Evolutionary conservation across 2,888 invertebrate species (phyloP).

Genomic region (Drosophila ustulata): DNA sequence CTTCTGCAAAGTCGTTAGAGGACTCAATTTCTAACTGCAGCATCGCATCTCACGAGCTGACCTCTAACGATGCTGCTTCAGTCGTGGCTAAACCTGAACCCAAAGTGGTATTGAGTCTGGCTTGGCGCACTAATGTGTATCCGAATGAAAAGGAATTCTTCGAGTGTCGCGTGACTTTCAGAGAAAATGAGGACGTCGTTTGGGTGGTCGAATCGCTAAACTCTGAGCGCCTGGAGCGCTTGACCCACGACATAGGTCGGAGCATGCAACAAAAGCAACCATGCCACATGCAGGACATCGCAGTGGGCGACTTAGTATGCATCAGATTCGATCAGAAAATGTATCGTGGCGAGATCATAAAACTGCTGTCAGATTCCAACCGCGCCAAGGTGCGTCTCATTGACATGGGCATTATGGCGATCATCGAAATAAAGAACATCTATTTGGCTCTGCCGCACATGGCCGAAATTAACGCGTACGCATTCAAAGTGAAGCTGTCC

Average conservation of each 20-base stretch:
- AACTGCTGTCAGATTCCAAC: not conserved
- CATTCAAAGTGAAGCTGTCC: conserved; percentile 40
- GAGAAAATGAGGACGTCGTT: conserved; percentile 40
- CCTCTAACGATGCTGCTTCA: not conserved
- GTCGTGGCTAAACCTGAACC: not conserved
- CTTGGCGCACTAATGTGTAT: conserved; percentile 38
- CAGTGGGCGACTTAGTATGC: conserved; percentile 40
- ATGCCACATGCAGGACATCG: conserved; percentile 14
- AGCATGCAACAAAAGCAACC: conserved; percentile 6
- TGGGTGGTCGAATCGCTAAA: conserved; percentile 43
- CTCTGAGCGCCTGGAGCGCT: conserved; percentile 17
- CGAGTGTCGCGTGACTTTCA: conserved; percentile 40
- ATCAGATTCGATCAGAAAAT: conserved; percentile 3
- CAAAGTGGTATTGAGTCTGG: conserved; percentile 8
- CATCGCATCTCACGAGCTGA: not conserved
- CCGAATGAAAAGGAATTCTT: conserved; percentile 40
- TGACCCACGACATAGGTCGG: conserved; percentile 20
- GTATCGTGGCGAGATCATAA: conserved; percentile 39
- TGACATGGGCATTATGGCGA: conserved; percentile 41
- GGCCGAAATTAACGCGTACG: conserved; percentile 36
- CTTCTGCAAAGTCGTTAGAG: not conserved
- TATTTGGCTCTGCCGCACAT: conserved; percentile 34
- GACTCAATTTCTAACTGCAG: not conserved
- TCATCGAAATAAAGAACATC: conserved; percentile 3
- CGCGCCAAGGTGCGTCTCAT: conserved; percentile 44